Percentiles rank a stretch among this genome's conserved stretches.
phyloP scores from a whole-genome alignment of 1,140 invertebrate species.

The Atta colombica region DNA sequence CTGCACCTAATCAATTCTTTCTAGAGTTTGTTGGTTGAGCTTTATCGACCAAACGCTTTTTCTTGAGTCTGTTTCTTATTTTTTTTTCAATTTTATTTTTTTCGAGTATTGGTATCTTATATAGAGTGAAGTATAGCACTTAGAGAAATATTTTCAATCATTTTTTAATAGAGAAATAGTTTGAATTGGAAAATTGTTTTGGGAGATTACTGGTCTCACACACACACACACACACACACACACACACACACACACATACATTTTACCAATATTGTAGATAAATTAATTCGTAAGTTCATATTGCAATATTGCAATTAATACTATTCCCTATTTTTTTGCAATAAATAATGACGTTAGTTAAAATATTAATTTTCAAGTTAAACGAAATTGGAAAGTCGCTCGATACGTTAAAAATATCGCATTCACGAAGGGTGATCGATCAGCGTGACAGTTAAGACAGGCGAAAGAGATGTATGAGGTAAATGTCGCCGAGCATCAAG shows the following conservation, averaged over 20 bases:
- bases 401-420: slow-evolving; percentile 36
- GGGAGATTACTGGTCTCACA: background rate
- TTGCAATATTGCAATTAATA: background rate
- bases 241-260: too few relatives aligned
- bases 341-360: background rate
- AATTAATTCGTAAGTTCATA: background rate
- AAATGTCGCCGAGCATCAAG: slow-evolving; percentile 13
- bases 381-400: slow-evolving; percentile 34
- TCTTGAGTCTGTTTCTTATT: background rate
- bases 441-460: slow-evolving; percentile 27
- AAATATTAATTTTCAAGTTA: background rate
- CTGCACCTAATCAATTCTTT: background rate
- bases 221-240: too few relatives aligned
- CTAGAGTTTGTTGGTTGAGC: background rate
- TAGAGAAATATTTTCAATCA: background rate
- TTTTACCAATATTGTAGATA: background rate
- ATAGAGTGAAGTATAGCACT: background rate
- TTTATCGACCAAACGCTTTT: background rate
- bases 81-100: background rate
- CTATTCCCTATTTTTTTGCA: background rate
- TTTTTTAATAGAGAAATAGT: background rate
- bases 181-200: background rate
- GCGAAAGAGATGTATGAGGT: background rate
- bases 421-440: slow-evolving; percentile 41
- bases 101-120: background rate